A percentile compares a stretch with the other conserved stretches of the same genome.
These are phyloP conservation scores for Onychorhynchus coronatus DNA, from an alignment of 2,113 vertebrate species.

Conservation along the genomic window DNA sequence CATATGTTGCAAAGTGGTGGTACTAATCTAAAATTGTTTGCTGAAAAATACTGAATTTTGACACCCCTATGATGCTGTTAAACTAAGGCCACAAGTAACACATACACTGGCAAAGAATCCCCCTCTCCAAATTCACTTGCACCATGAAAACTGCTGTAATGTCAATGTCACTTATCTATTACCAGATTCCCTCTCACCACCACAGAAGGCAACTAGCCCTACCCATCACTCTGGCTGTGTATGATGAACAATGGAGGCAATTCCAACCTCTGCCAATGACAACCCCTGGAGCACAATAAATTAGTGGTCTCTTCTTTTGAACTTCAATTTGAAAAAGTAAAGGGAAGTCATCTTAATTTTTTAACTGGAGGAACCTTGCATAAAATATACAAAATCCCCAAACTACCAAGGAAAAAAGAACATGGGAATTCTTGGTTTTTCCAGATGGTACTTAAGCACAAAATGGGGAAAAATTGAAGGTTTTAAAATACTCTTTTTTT, in stretches of 20 bases:
- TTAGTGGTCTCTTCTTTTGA: background rate
- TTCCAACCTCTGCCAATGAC: background rate
- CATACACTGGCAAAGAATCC: background rate
- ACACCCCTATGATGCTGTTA: background rate
- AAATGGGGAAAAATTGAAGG: background rate
- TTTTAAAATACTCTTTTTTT: background rate
- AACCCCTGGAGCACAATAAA: background rate
- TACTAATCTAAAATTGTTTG: background rate
- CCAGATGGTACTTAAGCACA: background rate
- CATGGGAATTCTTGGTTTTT: background rate
- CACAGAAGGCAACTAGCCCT: background rate
- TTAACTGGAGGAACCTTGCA: too few relatives aligned
- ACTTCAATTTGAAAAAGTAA: background rate
- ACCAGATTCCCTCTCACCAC: background rate
- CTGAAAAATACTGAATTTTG: background rate
- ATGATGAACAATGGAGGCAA: accelerated
- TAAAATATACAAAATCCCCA: background rate
- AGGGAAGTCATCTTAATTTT: background rate
- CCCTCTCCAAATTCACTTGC: background rate
- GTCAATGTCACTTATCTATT: background rate
- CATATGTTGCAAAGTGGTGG: background rate
- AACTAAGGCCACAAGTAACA: background rate
- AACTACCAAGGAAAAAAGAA: background rate
- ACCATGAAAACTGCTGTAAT: background rate
- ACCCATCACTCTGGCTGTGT: background rate